A percentile compares a stretch with the other conserved stretches of the same genome.
These are phyloP conservation scores for Oncorhynchus keta DNA, from an alignment of 2,113 vertebrate species.

Conservation along the genomic window DNA sequence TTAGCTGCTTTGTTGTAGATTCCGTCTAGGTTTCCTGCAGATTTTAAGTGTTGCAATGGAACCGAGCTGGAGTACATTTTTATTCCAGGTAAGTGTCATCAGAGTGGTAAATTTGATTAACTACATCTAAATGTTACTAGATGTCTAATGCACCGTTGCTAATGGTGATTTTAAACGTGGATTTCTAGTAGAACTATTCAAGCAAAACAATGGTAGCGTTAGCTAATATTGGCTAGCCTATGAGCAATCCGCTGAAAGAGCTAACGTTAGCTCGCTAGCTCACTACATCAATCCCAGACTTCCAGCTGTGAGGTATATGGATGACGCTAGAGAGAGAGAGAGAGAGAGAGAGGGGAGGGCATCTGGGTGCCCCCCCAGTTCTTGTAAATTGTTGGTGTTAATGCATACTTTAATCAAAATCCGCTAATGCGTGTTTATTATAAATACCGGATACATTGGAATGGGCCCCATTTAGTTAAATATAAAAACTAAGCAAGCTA, in stretches of 20 bases:
- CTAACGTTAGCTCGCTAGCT: constrained; percentile 18
- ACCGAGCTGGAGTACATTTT: constrained; percentile 87
- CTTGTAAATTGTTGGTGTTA: neutral
- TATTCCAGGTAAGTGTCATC: constrained; percentile 81
- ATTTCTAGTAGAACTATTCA: constrained; percentile 56
- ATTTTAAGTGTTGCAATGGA: constrained; percentile 81
- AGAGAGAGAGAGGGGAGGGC: too few species aligned
- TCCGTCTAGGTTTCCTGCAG: constrained; percentile 80
- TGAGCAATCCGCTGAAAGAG: constrained; percentile 47
- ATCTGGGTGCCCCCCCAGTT: too few species aligned
- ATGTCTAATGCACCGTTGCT: neutral
- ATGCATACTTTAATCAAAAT: neutral
- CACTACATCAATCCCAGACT: neutral
- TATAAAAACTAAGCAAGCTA: neutral
- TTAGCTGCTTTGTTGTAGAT: constrained; percentile 86
- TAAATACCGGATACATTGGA: neutral
- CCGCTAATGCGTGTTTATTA: neutral
- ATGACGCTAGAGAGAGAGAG: neutral
- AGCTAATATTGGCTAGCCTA: constrained; percentile 49
- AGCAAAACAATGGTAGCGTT: constrained; percentile 74
- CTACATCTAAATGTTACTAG: neutral
- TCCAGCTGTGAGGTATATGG: neutral
- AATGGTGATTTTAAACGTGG: constrained; percentile 32
- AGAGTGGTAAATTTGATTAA: neutral
- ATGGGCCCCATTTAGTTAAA: neutral